phyloP scores from a whole-genome alignment of 2,888 invertebrate genomes.

The Patella ulyssiponensis region DNA sequence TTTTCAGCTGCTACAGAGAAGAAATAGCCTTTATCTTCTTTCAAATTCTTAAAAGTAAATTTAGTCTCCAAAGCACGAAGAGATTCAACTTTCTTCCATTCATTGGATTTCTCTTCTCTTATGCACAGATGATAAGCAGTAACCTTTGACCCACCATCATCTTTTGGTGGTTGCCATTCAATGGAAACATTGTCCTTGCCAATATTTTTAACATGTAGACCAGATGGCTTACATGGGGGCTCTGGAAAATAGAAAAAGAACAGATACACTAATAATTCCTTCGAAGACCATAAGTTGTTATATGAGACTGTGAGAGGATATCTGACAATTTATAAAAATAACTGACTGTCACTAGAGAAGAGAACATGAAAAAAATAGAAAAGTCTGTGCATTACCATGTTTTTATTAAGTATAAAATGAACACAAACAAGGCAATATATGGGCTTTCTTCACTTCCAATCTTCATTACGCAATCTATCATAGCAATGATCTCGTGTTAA shows the following conservation, averaged over 20 bases:
- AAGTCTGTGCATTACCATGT: too few relatives aligned
- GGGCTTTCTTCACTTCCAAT: too few relatives aligned
- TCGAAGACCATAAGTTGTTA: too few relatives aligned
- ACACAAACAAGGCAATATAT: too few relatives aligned
- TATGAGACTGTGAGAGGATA: too few relatives aligned
- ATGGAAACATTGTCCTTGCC: constrained; percentile 61
- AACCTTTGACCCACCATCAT: constrained; percentile 65
- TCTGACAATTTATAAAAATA: too few relatives aligned
- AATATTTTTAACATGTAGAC: constrained; percentile 55
- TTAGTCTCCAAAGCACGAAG: constrained; percentile 55
- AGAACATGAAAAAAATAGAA: too few relatives aligned
- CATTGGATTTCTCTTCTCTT: constrained; percentile 49
- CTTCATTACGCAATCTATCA: too few relatives aligned
- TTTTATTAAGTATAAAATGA: too few relatives aligned
- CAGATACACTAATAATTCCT: too few relatives aligned
- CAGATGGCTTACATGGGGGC: constrained; percentile 69
- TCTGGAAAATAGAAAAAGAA: constrained; percentile 29
- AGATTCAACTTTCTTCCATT: constrained; percentile 57
- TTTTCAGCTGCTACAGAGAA: constrained; percentile 71
- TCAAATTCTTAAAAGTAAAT: constrained; percentile 57
- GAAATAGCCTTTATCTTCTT: constrained; percentile 63
- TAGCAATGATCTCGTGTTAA: too few relatives aligned
- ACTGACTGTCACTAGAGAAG: too few relatives aligned
- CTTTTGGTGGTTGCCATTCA: constrained; percentile 64
- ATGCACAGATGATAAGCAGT: constrained; percentile 59